These are phyloP conservation scores for Erebia palarica DNA, from an alignment of 2,888 invertebrate genomes.

Conservation along the genomic window DNA sequence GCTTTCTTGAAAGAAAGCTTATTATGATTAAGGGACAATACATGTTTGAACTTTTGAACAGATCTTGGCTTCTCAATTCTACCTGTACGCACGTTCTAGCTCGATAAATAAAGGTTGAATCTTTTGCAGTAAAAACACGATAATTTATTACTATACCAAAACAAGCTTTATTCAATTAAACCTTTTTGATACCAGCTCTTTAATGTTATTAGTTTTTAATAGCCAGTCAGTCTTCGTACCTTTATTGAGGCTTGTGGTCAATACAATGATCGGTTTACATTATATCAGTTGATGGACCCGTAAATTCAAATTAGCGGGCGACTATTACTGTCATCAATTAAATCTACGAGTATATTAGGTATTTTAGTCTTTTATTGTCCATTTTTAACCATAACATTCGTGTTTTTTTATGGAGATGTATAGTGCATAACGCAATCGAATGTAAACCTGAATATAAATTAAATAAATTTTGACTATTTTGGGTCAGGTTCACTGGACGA, in stretches of 20 bases:
- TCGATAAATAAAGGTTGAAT: neutral
- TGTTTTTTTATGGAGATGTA: too few relatives aligned
- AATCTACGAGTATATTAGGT: too few relatives aligned
- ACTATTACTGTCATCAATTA: too few relatives aligned
- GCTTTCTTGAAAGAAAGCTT: neutral
- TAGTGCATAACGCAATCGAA: too few relatives aligned
- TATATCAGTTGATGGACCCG: neutral
- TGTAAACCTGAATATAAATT: too few relatives aligned
- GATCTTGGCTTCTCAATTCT: neutral
- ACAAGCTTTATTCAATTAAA: slow-evolving; percentile 1
- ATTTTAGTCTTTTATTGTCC: too few relatives aligned
- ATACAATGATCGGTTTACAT: neutral
- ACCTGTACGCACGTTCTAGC: neutral
- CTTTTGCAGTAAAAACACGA: neutral
- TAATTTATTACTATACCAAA: slow-evolving; percentile 1
- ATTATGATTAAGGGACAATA: neutral
- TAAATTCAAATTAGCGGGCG: too few relatives aligned
- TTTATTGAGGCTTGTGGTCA: neutral
- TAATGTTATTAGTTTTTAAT: neutral
- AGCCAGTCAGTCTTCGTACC: neutral
- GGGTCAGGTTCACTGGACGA: too few relatives aligned
- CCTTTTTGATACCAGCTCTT: slow-evolving; percentile 5
- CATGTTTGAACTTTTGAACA: too few relatives aligned
- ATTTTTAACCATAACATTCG: too few relatives aligned
- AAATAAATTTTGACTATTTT: too few relatives aligned